Evolutionary conservation across 2,888 invertebrate genomes (phyloP).

Genomic region (Parnassius apollo): DNA sequence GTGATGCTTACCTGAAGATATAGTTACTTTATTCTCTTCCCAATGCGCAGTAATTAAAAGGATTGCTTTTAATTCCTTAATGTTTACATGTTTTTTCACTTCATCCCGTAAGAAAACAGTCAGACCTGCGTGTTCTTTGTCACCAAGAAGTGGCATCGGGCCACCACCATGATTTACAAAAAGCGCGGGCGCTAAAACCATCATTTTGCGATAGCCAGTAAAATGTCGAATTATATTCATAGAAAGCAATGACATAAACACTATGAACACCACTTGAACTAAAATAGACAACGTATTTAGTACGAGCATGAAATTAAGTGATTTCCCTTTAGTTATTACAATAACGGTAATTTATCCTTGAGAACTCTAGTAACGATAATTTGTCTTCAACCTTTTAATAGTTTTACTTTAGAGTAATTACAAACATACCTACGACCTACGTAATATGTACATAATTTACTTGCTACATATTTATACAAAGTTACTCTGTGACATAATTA

Average conservation of each 20-base stretch:
- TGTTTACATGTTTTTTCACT: conserved; percentile 61
- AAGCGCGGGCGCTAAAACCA: conserved; percentile 63
- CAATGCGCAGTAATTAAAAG: conserved; percentile 73
- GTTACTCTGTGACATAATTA: no score
- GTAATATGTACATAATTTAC: no score
- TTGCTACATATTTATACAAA: no score
- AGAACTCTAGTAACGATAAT: conserved; percentile 1
- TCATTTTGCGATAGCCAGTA: conserved; percentile 58
- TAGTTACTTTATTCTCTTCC: conserved; percentile 65
- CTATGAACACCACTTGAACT: conserved; percentile 63
- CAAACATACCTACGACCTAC: no score
- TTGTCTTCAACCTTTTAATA: background rate
- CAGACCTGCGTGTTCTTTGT: conserved; percentile 62
- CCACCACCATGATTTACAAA: conserved; percentile 76
- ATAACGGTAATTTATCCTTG: conserved; percentile 12
- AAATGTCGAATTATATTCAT: conserved; percentile 71
- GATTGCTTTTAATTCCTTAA: conserved; percentile 65
- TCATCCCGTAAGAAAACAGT: conserved; percentile 65
- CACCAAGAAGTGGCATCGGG: conserved; percentile 66
- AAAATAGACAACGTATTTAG: conserved; percentile 67
- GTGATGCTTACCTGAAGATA: conserved; percentile 68
- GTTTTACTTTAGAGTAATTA: no score
- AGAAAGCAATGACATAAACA: conserved; percentile 68
- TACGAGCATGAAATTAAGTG: conserved; percentile 57
- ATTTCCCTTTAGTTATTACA: conserved; percentile 1